phyloP scores from a whole-genome alignment of 2,113 vertebrate species.

The Picathartes gymnocephalus region DNA sequence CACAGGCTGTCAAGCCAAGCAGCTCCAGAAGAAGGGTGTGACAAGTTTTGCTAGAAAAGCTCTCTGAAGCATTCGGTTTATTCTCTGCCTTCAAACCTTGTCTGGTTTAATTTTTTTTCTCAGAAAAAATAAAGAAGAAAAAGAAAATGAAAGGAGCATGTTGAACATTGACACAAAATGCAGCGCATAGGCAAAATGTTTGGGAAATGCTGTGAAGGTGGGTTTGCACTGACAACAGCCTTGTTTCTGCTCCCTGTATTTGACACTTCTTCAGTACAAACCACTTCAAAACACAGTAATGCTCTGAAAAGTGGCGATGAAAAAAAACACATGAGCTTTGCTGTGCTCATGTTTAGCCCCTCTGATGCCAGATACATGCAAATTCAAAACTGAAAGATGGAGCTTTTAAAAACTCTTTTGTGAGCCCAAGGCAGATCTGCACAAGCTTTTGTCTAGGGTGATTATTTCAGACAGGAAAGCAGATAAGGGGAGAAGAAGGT shows the following conservation, averaged over 20 bases:
- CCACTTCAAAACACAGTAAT: neutral
- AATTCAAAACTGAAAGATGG: neutral
- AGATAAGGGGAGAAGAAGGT: neutral
- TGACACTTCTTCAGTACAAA: neutral
- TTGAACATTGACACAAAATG: neutral
- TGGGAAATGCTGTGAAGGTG: neutral
- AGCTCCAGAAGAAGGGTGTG: neutral
- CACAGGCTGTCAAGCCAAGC: neutral
- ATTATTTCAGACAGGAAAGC: neutral
- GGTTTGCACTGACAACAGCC: conserved; percentile 7
- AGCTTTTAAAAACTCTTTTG: neutral
- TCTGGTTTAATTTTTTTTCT: neutral
- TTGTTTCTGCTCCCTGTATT: neutral
- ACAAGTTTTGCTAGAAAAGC: neutral
- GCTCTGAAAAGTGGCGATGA: neutral
- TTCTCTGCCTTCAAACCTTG: neutral
- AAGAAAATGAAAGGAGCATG: neutral
- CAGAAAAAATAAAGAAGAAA: neutral
- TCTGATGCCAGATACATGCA: neutral
- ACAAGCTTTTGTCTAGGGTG: neutral
- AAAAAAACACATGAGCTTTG: neutral
- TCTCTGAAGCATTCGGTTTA: neutral
- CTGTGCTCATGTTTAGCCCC: neutral
- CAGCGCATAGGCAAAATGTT: neutral
- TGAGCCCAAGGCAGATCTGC: neutral